Percentiles rank a stretch among this genome's conserved stretches.
Conservation (phyloP, 2,888 invertebrate genomes). For the Hyposoter didymator region DNA sequence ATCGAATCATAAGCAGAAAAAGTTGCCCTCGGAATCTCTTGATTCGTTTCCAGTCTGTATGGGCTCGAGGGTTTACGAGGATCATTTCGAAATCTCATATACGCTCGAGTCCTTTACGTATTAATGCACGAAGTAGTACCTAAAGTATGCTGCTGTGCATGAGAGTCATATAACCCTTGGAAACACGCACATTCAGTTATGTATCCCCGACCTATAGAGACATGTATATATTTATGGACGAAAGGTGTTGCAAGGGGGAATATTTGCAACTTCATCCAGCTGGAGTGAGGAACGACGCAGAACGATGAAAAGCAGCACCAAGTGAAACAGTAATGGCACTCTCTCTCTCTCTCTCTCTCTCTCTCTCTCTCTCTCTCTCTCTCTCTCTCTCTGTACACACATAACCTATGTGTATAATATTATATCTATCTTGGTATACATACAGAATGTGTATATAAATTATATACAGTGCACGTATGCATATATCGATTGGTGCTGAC, state of each 20-base stretch:
- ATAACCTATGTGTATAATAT: background rate
- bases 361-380: background rate
- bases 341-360: background rate
- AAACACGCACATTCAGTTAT: background rate
- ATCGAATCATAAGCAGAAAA: background rate
- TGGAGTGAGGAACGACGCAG: constrained; percentile 38
- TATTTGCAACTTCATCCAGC: constrained; percentile 30
- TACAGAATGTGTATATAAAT: constrained; percentile 14
- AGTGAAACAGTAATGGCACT: constrained; percentile 42
- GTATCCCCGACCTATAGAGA: background rate
- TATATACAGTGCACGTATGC: constrained; percentile 28
- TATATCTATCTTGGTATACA: constrained; percentile 30
- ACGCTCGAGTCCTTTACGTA: constrained; percentile 23
- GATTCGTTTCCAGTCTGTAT: background rate
- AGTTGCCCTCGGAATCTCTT: background rate
- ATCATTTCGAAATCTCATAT: constrained; percentile 37
- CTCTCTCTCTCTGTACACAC: background rate
- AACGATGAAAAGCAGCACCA: constrained; percentile 53
- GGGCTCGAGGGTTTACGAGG: constrained; percentile 15
- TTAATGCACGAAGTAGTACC: constrained; percentile 19
- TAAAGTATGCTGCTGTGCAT: constrained; percentile 28
- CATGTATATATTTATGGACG: background rate
- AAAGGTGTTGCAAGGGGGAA: constrained; percentile 19
- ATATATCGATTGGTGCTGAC: constrained; percentile 60
- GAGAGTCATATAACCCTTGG: background rate